phyloP scores from a whole-genome alignment of 2,113 vertebrate species.

The Aplodontia rufa region DNA sequence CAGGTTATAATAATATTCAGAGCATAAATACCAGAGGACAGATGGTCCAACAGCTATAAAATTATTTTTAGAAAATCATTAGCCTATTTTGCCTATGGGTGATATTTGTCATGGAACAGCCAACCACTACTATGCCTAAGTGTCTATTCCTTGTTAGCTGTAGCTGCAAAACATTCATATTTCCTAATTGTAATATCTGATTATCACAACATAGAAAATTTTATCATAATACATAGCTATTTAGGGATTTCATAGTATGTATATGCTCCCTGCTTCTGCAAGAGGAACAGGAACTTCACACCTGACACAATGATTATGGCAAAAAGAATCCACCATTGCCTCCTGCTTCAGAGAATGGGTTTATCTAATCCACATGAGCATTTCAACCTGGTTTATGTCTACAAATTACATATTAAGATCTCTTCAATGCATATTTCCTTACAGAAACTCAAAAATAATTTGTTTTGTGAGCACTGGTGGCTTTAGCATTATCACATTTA shows the following conservation, averaged over 20 bases:
- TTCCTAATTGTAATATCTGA: background rate
- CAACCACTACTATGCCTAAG: background rate
- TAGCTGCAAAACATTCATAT: background rate
- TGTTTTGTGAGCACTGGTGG: background rate
- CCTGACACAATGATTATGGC: background rate
- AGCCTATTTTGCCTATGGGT: background rate
- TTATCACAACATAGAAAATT: background rate
- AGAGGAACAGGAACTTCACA: background rate
- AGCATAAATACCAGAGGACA: background rate
- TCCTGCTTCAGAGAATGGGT: background rate
- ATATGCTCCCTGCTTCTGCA: background rate
- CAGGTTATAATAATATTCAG: background rate
- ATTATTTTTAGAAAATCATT: background rate
- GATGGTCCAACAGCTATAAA: background rate
- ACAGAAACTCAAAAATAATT: background rate
- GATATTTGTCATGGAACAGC: background rate
- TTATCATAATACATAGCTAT: background rate
- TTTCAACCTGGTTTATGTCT: background rate
- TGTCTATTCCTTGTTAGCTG: background rate
- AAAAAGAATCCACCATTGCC: background rate
- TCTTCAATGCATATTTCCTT: background rate
- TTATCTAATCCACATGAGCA: background rate
- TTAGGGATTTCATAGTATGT: background rate
- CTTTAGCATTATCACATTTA: background rate
- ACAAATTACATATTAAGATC: background rate